Evolutionary conservation across 2,888 invertebrate species (phyloP).

Genomic region (Troglohyphantes excavatus): DNA sequence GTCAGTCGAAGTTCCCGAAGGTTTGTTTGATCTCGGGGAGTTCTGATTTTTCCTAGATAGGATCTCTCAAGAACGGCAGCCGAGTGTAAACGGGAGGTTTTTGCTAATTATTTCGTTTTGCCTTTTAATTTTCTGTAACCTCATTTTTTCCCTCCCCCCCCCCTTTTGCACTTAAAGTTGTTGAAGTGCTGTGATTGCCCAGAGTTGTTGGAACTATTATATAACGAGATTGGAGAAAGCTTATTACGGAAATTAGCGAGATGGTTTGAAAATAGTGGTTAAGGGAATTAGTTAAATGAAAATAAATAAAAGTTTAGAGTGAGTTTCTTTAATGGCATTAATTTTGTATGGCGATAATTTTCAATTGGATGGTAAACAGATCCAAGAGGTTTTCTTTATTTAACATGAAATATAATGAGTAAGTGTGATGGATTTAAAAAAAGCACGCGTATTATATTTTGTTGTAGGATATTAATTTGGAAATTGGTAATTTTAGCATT

Average conservation of each 20-base stretch:
- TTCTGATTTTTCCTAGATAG: constrained; percentile 66
- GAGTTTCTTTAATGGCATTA: too few species aligned
- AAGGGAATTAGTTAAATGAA: too few species aligned
- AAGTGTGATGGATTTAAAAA: too few species aligned
- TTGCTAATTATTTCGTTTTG: background rate
- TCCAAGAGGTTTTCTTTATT: too few species aligned
- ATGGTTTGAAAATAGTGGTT: background rate
- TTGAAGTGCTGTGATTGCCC: background rate
- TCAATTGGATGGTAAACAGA: too few species aligned
- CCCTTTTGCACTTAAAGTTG: background rate
- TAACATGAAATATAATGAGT: too few species aligned
- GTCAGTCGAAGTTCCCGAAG: constrained; percentile 23
- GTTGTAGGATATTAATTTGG: too few species aligned
- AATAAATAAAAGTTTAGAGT: too few species aligned
- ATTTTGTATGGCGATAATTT: too few species aligned
- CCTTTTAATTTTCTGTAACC: too few species aligned
- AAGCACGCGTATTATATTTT: too few species aligned
- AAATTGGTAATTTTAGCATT: too few species aligned
- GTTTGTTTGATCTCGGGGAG: constrained; percentile 69
- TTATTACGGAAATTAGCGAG: background rate
- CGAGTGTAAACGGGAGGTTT: constrained; percentile 23
- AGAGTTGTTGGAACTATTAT: background rate
- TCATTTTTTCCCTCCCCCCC: background rate
- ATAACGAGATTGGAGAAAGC: background rate
- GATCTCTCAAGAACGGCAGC: background rate